Evolutionary conservation across 2,888 invertebrate species (phyloP).

Genomic region (Dryadula phaetusa): DNA sequence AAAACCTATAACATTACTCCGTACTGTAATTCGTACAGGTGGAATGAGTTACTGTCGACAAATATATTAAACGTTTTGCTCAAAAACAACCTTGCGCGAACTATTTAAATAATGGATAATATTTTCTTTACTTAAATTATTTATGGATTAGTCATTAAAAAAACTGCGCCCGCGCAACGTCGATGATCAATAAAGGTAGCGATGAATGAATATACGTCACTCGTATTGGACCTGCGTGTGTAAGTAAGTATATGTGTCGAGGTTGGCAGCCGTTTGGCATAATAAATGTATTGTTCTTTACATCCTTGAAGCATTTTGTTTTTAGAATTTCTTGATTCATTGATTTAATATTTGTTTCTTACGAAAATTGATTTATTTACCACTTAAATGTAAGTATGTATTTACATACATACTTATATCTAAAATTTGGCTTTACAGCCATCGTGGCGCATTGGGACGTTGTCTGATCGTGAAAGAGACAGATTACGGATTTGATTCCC

Average conservation of each 20-base stretch:
- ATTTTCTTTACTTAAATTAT: background rate
- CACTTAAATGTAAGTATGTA: too few species aligned
- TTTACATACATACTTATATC: too few species aligned
- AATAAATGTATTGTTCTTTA: conserved; percentile 39
- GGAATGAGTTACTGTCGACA: background rate
- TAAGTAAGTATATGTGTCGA: conserved; percentile 58
- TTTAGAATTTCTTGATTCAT: conserved; percentile 13
- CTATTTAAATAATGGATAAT: background rate
- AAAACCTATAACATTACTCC: too few species aligned
- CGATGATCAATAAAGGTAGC: conserved; percentile 40
- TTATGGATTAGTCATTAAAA: background rate
- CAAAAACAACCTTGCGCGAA: background rate
- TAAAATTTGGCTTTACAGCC: too few species aligned
- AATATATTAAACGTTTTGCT: background rate
- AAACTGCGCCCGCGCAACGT: conserved; percentile 42
- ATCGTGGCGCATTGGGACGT: too few species aligned
- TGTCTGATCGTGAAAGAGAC: too few species aligned
- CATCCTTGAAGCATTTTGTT: conserved; percentile 18
- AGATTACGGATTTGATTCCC: too few species aligned
- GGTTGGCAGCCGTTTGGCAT: conserved; percentile 49
- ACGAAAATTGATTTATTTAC: too few species aligned
- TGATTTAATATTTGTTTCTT: background rate
- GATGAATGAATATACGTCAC: conserved; percentile 47
- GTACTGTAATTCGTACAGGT: too few species aligned
- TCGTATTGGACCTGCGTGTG: conserved; percentile 34